Base-by-base conservation (phyloP, 2,113 vertebrate species). In the Phasianus colchicus region DNA sequence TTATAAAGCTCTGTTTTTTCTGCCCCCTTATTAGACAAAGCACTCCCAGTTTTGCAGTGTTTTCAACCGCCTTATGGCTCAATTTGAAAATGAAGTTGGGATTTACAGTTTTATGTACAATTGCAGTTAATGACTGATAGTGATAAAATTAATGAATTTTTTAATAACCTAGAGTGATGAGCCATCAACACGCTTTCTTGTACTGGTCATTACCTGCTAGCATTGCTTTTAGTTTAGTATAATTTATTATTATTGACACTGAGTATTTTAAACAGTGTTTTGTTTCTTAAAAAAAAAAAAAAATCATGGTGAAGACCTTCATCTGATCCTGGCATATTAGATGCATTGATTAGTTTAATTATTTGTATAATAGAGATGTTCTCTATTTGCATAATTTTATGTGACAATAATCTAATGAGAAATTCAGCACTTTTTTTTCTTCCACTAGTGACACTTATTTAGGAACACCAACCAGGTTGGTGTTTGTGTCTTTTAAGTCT, bases 371-470 rank as follows among this genome's bases (percentile, higher is more conserved):
- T 36, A 88, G 66, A 82, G 29, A 34, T 47, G 32, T 93, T 72
- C 74, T 86, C 22, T 85, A 58, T 52, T 80, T 78, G 20, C 6
- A 29, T 61, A 38, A 45, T 70, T 92, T 82, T 76, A 83, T 27
- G 70, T 86, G 61, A 86, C 36, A 71, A 57, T 90, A 47, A 73
- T 32, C 32, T 64, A 48, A 65, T 60, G 4, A 7, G 30, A 72
- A 55, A 19, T 88, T 89, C 64, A 85, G 88, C 64, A 65, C 77
- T 22, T 48, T 48, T 50, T 7, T 93, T 86, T 90, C 30, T 94
- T 86, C 55, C 80, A 30, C 76, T 83, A 61, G 5, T 83, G 40
- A 42, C 50, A 19, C 67, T 67, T 83, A 67, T 73, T 95, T 93
- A 86, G 72, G 86, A 86, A 66, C 20, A 24, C 66, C 72, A 73